Base-by-base conservation (phyloP, 2,113 vertebrate species). In the Ranitomeya variabilis region DNA sequence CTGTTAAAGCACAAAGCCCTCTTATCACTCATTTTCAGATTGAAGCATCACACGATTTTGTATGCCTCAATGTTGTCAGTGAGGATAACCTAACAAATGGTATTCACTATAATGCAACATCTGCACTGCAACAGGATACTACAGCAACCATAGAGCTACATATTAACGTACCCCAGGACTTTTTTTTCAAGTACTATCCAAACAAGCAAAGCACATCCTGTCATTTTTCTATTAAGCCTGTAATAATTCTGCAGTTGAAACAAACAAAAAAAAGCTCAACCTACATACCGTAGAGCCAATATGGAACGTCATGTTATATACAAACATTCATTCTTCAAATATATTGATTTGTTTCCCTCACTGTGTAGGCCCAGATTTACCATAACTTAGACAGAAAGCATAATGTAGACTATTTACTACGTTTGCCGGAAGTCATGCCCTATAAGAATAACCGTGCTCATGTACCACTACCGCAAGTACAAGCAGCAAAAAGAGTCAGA, bases 381-480 rank as follows among this genome's bases (percentile, higher is more conserved):
- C 71, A 67, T 67, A 74, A 88, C 37, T 74, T 87, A 82, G 26
- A 74, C 45, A 74, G 67, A 78, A 54, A 83, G 87, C 59, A 64
- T 52, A 64, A 78, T 71, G 77, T 59, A 88, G 87, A 89, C 74
- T 69, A 31, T 55, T 87, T 21, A 52, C 86, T 80, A 80, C 10
- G 18, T 62, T 77, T 23, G 69, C 57, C 26, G 80, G 21, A 82
- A 31, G 82, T 85, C 87, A 89, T 89, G 87, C 81, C 74, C 69
- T 84, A 88, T 60, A 83, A 54, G n/a, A 79, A 55, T 84, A 78
- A 85, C 73, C 60, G 26, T 78, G 71, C 73, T n/a, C 9, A 73
- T 83, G 73, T 85, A 85, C 82, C 82, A 85, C 37, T 78, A 84
- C 73, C 12, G 87, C 73, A 89, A 85, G 59, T 89, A 89, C 87